These are phyloP conservation scores for Spatulosminthurus flaviceps DNA, from an alignment of 2,888 invertebrate species.

Conservation along the genomic window DNA sequence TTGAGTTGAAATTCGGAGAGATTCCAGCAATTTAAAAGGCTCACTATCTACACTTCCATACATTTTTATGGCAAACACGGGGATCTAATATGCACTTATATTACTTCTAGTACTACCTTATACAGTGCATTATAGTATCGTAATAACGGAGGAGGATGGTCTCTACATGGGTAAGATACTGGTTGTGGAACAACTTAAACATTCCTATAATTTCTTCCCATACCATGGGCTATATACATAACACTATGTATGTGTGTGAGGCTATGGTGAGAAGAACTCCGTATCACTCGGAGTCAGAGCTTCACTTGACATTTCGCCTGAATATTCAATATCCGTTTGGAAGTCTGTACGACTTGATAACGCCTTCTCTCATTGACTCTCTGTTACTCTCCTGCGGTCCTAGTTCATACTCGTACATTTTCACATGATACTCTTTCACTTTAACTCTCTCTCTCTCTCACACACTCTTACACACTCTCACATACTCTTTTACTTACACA, in stretches of 20 bases:
- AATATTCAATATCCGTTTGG: constrained; percentile 58
- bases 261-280: not conserved
- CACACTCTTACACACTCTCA: not conserved
- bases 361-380: constrained; percentile 44
- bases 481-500: not conserved
- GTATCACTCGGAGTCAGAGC: constrained; percentile 45
- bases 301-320: constrained; percentile 56
- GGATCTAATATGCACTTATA: constrained; percentile 3
- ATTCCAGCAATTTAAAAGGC: constrained; percentile 45
- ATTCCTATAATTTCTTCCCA: constrained; percentile 10
- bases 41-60: constrained; percentile 52
- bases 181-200: not conserved
- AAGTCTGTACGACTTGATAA: constrained; percentile 57
- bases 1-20: constrained; percentile 46
- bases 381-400: not conserved
- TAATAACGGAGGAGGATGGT: too few species aligned
- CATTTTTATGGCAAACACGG: constrained; percentile 55
- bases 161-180: too few species aligned
- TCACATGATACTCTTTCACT: constrained; percentile 2
- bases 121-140: too few species aligned
- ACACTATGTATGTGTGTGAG: not conserved
- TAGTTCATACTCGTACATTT: constrained; percentile 10
- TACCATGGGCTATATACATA: not conserved
- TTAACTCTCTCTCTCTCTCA: not conserved
- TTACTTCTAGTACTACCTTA: not conserved